These are phyloP conservation scores for Hemistola chrysoprasaria DNA, from an alignment of 2,888 invertebrate species.

Conservation along the genomic window DNA sequence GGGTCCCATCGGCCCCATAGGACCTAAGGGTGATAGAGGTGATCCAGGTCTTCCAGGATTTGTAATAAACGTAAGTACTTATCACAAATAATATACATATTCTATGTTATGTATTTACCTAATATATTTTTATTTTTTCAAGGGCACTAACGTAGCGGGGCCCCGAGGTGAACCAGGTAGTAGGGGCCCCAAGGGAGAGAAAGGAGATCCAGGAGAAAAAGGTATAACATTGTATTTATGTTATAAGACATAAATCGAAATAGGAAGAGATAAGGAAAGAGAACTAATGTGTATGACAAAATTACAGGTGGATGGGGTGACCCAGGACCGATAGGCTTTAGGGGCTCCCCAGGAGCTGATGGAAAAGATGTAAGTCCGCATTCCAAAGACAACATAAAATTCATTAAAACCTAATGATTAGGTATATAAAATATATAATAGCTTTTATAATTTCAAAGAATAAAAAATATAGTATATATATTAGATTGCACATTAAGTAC, in stretches of 20 bases:
- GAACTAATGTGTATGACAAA: too few species aligned
- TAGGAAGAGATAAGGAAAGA: too few species aligned
- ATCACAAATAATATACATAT: too few species aligned
- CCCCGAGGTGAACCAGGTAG: constrained; percentile 46
- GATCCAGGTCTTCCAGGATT: constrained; percentile 69
- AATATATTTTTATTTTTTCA: constrained; percentile 12
- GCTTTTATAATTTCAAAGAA: too few species aligned
- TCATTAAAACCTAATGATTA: too few species aligned
- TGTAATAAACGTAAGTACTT: constrained; percentile 54
- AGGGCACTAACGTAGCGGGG: constrained; percentile 29
- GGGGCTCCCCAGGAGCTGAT: constrained; percentile 49
- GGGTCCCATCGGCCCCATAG: constrained; percentile 48
- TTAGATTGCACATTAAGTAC: too few species aligned
- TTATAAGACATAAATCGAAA: too few species aligned
- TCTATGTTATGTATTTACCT: too few species aligned
- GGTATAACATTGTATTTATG: constrained; percentile 38
- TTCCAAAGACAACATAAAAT: too few species aligned
- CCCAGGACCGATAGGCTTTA: constrained; percentile 50
- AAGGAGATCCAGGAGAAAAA: constrained; percentile 56
- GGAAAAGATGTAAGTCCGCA: constrained; percentile 66
- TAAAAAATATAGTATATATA: too few species aligned
- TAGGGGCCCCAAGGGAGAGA: constrained; percentile 54
- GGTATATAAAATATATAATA: too few species aligned
- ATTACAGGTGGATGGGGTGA: constrained; percentile 59
- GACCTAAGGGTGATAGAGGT: constrained; percentile 62